Evolutionary conservation across 2,113 vertebrate species (phyloP).

Genomic region (Gopherus evgoodei): DNA sequence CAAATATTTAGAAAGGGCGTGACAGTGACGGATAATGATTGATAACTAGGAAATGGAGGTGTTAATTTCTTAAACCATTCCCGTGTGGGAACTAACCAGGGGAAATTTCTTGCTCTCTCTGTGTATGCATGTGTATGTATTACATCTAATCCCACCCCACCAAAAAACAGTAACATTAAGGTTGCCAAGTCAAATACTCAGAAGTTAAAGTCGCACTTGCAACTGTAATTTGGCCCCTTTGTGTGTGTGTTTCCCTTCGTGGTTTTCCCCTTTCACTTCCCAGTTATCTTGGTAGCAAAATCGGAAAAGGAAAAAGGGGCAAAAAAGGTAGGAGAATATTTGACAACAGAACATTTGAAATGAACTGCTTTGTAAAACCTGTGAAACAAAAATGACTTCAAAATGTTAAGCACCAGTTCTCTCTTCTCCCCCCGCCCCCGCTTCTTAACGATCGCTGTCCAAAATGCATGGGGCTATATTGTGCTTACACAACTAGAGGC

Average conservation of each 20-base stretch:
- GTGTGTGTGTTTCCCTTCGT: not conserved
- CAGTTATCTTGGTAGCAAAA: not conserved
- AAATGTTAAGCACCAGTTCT: not conserved
- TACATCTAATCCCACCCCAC: not conserved
- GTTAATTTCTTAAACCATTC: not conserved
- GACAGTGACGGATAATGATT: not conserved
- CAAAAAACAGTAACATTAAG: not conserved
- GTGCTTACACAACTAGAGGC: not conserved
- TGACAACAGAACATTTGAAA: not conserved
- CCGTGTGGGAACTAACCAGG: not conserved
- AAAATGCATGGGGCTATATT: not conserved
- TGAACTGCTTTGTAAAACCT: not conserved
- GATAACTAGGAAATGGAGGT: not conserved
- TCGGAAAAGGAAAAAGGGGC: not conserved
- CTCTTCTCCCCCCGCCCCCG: not conserved
- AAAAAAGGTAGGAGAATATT: not conserved
- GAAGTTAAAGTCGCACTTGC: not conserved
- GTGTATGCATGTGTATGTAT: not conserved
- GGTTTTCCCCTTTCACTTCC: not conserved
- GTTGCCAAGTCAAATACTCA: not conserved
- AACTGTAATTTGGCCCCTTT: too few species aligned
- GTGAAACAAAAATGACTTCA: not conserved
- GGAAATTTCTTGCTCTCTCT: not conserved
- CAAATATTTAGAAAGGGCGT: not conserved
- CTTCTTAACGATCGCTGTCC: not conserved